Base-by-base conservation (phyloP, 2,888 invertebrate species). In the Cataglyphis rosenhaueri region DNA sequence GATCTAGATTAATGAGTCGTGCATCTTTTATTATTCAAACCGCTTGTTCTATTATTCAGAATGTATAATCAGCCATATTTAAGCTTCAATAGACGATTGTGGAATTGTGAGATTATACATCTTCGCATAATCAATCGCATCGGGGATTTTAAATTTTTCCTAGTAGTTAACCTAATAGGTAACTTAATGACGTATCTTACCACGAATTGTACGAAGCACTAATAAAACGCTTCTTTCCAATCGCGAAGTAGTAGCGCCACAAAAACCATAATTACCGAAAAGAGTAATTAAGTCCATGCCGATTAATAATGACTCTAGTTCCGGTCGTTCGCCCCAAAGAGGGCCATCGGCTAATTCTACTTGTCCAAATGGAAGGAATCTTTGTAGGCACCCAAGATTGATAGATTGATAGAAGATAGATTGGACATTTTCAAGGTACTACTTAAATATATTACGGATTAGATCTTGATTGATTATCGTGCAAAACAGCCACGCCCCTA, bases 181-280 rank as follows among this genome's bases (percentile, higher is more conserved):
- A 25, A 25, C 25, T 25, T 25, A 25, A 48, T 68, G 76, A 76
- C 55, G 55, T 44, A 44, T 79, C 71, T 18, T 44, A 44, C 59
- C 71, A 71, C 44, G 71, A 71, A 79, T 21, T 35, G 57, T 78
- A 78, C 21, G 44, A 71, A 59, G 44, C 59, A 48, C 5, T 71
- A 71, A 79, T 71, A 71, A 71, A 79, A 79, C 59, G 32, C 32
- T 68, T 29, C 71, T 78, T 70, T 70, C 57, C 57, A 44, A 18
- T 41, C 18, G 44, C 55, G 48, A 70, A 44, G 41, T 70, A 59
- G 44, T n/a, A 55, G 29, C 57, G n/a, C 9, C 65, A 84, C 62
- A 91, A 91, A 92, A 92, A 92, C 81, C 85, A 84, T 90, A 91
- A 92, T 91, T 92, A 91, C 88, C 88, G 89, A 88, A 88, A 85